These are phyloP conservation scores for Drosophila lacicola DNA, from an alignment of 2,888 invertebrate species.

Conservation along the genomic window DNA sequence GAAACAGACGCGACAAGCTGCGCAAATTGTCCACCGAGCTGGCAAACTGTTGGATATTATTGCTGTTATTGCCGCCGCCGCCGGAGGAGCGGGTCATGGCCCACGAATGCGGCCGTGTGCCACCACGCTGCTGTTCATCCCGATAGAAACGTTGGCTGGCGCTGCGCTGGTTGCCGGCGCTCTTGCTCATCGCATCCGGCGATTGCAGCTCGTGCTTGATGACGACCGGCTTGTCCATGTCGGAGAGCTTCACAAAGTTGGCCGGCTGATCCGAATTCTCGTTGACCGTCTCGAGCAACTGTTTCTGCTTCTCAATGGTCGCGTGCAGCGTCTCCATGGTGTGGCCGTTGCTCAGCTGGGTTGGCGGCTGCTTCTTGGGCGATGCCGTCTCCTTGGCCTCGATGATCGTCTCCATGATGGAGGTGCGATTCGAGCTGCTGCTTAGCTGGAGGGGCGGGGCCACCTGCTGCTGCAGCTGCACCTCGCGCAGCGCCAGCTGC, in stretches of 20 bases:
- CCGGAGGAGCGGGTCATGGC: constrained; percentile 88
- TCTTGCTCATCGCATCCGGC: constrained; percentile 83
- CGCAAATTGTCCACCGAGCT: constrained; percentile 87
- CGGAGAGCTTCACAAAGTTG: constrained; percentile 91
- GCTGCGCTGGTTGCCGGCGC: constrained; percentile 83
- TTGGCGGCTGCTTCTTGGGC: constrained; percentile 77
- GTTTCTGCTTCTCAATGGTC: constrained; percentile 84
- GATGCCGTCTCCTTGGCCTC: constrained; percentile 85
- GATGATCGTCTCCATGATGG: constrained; percentile 85
- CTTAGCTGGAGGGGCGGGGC: constrained; percentile 60
- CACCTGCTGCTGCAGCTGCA: constrained; percentile 49
- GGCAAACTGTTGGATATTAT: constrained; percentile 85
- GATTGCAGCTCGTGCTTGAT: constrained; percentile 85
- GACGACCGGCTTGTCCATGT: constrained; percentile 89
- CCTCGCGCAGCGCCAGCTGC: constrained; percentile 75
- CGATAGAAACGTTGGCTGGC: constrained; percentile 82
- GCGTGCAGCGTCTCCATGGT: constrained; percentile 83
- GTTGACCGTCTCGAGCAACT: constrained; percentile 84
- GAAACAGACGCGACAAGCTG: constrained; percentile 88
- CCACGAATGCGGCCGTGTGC: constrained; percentile 86
- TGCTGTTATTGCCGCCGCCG: constrained; percentile 71
- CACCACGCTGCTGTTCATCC: constrained; percentile 71
- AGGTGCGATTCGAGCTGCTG: constrained; percentile 79
- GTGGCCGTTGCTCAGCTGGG: constrained; percentile 62
- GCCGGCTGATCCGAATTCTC: constrained; percentile 79